phyloP scores from a whole-genome alignment of 2,797 vertebrate genomes.

The Hypotaenidia philippensis region DNA sequence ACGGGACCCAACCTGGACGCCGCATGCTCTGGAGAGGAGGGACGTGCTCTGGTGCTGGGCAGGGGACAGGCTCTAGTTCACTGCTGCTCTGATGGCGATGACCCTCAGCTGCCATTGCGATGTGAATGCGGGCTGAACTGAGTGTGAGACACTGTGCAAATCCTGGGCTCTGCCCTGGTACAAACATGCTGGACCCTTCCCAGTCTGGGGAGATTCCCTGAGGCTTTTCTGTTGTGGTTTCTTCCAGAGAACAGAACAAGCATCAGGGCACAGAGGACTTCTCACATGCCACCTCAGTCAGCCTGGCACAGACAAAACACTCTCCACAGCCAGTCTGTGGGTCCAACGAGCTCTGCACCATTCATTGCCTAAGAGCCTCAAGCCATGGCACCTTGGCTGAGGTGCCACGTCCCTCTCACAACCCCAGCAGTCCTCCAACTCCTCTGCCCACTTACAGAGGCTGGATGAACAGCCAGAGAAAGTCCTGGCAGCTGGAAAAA shows the following conservation, averaged over 20 bases:
- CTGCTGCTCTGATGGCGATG: rapidly evolving
- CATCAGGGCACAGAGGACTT: neutral
- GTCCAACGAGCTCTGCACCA: neutral
- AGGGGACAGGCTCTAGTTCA: rapidly evolving
- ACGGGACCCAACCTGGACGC: neutral
- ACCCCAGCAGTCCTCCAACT: rapidly evolving
- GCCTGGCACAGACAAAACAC: neutral
- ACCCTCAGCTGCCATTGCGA: neutral
- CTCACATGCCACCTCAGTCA: rapidly evolving
- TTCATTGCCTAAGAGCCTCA: neutral
- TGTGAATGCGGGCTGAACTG: rapidly evolving
- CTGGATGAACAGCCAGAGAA: neutral
- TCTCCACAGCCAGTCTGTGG: neutral
- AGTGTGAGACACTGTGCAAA: neutral
- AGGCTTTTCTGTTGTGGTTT: neutral
- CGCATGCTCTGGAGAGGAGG: rapidly evolving
- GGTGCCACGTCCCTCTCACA: neutral
- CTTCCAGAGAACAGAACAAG: neutral
- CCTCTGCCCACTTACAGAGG: neutral
- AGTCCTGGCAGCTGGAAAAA: neutral
- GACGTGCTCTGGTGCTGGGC: rapidly evolving
- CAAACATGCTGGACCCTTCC: neutral
- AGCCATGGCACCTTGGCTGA: neutral
- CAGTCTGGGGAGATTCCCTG: too few species aligned
- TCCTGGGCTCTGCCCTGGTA: neutral